Evolutionary conservation across 2,797 vertebrate species (phyloP), one percentile per base, ranked within the genome.

Genomic region (Anguilla pacifica): DNA sequence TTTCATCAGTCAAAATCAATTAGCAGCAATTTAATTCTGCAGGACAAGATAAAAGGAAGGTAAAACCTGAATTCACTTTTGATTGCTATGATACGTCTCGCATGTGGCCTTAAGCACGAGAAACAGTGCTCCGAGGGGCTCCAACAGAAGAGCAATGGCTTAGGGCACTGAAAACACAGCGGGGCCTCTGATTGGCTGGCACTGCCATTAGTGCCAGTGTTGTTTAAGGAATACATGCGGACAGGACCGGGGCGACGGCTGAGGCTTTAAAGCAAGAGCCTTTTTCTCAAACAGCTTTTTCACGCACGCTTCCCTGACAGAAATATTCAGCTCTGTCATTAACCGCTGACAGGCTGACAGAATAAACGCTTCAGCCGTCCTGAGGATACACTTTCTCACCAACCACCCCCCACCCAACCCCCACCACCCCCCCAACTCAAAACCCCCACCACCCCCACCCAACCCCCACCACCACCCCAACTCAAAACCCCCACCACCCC

Each of bases 281-380:
- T 98, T 82, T 82, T 77, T 39, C 35, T 35, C 97, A 98, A 98
- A 98, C 96, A 96, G 97, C 97, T 98, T 97, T 98, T 98, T 72
- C 97, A 95, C 97, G 97, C 97, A 96, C 95, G 96, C 97, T 98
- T 98, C 97, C 96, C 95, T 97, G 98, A 98, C 98, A 98, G 98
- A 96, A 97, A 96, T 98, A 97, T 98, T 97, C 97, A 97, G 97
- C 97, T 98, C 97, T 97, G 98, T 99, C 98, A 99, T 99, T 99
- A 99, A 98, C 97, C 95, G 96, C 97, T 99, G 98, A 99, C 98
- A 99, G 97, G 96, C 97, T 98, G 98, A 97, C 98, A 98, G 97
- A 98, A 97, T 97, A 97, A 98, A 98, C 97, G 97, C 97, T 97
- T 96, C 96, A 96, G 96, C 94, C 96, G 97, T 96, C 97, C 96